phyloP scores from a whole-genome alignment of 2,113 vertebrate species.

The Edolisoma coerulescens region DNA sequence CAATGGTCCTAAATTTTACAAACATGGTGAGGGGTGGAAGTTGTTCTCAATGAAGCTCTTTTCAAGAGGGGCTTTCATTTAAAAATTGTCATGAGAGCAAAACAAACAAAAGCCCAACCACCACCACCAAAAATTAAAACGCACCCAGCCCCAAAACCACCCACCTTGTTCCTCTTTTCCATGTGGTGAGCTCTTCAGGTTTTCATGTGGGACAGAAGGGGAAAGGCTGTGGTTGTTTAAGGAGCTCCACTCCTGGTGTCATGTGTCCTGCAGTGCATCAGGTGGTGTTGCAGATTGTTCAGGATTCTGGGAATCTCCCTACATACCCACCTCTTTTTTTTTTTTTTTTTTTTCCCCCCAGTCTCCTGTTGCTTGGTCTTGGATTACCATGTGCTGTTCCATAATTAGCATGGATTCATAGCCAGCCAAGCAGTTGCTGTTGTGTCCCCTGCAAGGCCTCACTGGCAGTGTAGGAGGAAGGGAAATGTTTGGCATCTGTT shows the following conservation, averaged over 20 bases:
- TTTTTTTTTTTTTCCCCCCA: neutral
- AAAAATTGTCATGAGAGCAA: neutral
- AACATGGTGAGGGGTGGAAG: neutral
- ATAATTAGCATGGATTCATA: neutral
- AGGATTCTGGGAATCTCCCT: neutral
- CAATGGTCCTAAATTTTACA: neutral
- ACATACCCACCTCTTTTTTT: no score
- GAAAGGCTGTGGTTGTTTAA: neutral
- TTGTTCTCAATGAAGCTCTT: neutral
- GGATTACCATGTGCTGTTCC: neutral
- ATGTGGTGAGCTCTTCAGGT: neutral
- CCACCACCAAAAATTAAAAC: neutral
- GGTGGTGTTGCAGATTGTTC: neutral
- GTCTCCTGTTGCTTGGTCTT: neutral
- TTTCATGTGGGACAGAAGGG: neutral
- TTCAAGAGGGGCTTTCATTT: neutral
- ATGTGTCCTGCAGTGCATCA: neutral
- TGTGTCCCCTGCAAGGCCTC: neutral
- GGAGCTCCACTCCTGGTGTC: neutral
- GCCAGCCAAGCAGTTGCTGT: neutral
- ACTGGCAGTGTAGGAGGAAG: neutral
- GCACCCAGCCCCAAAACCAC: neutral
- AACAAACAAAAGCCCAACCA: neutral
- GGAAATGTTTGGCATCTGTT: neutral
- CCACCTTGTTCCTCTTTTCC: neutral